Evolutionary conservation across 1,140 invertebrate genomes (phyloP).

Genomic region (Ceratosolen fusciceps): DNA sequence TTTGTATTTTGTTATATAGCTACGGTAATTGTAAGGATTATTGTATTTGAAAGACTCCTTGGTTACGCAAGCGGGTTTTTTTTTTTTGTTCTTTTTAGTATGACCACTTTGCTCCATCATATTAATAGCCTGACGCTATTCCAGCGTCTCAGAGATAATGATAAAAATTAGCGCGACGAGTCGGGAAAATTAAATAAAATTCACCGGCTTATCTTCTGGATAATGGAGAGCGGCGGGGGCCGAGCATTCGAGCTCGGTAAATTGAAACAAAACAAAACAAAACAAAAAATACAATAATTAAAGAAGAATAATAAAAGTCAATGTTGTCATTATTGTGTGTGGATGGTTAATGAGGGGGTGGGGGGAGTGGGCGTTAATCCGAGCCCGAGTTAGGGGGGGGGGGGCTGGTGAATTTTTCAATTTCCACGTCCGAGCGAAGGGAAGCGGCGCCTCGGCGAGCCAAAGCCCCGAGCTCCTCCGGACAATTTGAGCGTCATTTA

Average conservation of each 20-base stretch:
- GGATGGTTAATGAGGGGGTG: too few relatives aligned
- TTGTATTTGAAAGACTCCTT: not conserved
- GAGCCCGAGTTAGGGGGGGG: too few relatives aligned
- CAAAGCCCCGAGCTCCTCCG: not conserved
- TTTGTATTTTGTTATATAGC: too few relatives aligned
- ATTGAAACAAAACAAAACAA: too few relatives aligned
- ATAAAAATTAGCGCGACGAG: not conserved
- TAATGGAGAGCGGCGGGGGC: too few relatives aligned
- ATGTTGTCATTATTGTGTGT: too few relatives aligned
- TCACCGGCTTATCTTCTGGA: not conserved
- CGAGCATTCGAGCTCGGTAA: too few relatives aligned
- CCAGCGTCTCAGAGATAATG: not conserved
- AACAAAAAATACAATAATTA: too few relatives aligned
- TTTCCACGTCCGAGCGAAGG: not conserved
- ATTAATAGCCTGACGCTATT: not conserved
- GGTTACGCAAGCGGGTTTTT: conserved; percentile 5
- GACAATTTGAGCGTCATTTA: conserved; percentile 16
- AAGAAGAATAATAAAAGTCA: too few relatives aligned
- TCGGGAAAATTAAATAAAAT: not conserved
- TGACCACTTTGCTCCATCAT: not conserved
- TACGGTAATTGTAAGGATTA: not conserved
- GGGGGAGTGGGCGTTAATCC: too few relatives aligned
- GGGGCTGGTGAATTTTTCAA: not conserved
- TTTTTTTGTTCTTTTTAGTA: not conserved
- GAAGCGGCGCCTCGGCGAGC: not conserved